Conservation (phyloP, 2,797 vertebrate species). For the Oophaga sylvatica region DNA sequence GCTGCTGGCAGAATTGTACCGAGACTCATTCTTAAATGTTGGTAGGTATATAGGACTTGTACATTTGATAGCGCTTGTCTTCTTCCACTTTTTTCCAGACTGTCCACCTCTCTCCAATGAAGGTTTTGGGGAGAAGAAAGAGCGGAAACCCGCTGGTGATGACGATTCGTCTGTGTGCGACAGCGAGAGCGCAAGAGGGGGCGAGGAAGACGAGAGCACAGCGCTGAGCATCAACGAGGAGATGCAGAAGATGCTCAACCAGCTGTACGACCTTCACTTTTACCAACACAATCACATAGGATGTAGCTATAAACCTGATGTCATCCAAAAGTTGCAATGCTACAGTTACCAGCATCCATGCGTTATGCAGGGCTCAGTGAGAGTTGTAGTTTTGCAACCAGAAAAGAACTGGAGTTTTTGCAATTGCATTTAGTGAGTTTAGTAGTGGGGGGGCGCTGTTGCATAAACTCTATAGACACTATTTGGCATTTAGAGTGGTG, state of each 20-base stretch:
- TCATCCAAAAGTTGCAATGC: background rate
- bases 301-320: background rate
- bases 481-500: background rate
- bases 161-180: conserved; percentile 87
- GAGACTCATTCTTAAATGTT: too few species aligned
- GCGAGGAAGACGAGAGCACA: conserved; percentile 85
- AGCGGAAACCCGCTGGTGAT: conserved; percentile 86
- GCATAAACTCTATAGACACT: background rate
- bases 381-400: background rate
- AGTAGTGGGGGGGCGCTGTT: background rate
- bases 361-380: background rate
- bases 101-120: conserved; percentile 76
- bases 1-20: too few species aligned
- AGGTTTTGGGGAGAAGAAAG: conserved; percentile 88
- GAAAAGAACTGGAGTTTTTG: background rate
- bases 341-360: background rate
- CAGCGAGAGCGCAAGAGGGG: conserved; percentile 84
- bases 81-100: conserved; percentile 68
- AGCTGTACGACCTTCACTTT: conserved; percentile 82
- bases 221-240: conserved; percentile 97
- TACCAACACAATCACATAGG: background rate
- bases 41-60: too few species aligned
- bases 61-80: conserved; percentile 24
- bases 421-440: background rate
- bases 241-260: conserved; percentile 97